Evolutionary conservation across 2,888 invertebrate genomes (phyloP).

Genomic region (Tridacna gigas): DNA sequence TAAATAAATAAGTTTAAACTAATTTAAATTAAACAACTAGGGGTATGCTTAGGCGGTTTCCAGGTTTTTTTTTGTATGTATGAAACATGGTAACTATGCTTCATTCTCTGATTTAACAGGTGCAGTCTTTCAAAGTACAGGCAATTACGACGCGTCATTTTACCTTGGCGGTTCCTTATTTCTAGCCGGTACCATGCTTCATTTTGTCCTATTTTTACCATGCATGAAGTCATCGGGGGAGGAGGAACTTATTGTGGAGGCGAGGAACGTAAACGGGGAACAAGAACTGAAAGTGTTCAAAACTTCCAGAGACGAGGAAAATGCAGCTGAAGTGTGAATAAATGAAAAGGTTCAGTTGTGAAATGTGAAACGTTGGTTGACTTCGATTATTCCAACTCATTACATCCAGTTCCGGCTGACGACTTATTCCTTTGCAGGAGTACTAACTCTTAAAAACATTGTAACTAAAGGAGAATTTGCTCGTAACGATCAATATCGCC

Average conservation of each 20-base stretch:
- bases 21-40: background rate
- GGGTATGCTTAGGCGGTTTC: background rate
- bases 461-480: background rate
- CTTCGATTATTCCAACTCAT: no score
- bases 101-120: constrained; percentile 88
- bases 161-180: constrained; percentile 96
- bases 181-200: constrained; percentile 92
- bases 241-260: background rate
- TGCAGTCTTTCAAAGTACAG: constrained; percentile 94
- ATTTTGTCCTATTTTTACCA: constrained; percentile 85
- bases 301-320: background rate
- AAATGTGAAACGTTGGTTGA: no score
- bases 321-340: constrained; percentile 13
- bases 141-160: constrained; percentile 95
- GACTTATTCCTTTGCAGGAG: background rate
- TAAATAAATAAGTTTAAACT: background rate
- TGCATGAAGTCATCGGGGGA: constrained; percentile 65
- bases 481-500: background rate
- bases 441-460: background rate
- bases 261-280: constrained; percentile 2
- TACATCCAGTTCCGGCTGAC: no score
- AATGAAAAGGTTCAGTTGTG: background rate
- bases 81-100: background rate
- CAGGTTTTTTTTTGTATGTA: background rate
- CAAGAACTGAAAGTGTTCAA: constrained; percentile 25